Evolutionary conservation across 1,140 invertebrate genomes (phyloP).

Genomic region (Mycetomoellerius zeteki): DNA sequence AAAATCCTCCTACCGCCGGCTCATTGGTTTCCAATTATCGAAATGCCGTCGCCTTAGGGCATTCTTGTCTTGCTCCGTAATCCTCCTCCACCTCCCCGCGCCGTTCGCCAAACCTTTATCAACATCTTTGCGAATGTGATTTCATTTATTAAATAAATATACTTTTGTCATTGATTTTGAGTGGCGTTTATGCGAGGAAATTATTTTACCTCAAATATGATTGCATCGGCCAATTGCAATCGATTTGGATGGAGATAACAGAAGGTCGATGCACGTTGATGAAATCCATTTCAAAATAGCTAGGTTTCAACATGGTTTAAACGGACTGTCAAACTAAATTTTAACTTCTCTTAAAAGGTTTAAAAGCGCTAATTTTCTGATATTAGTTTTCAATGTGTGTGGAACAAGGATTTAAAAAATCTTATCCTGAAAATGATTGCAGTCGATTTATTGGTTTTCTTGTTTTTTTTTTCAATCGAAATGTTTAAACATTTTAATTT

Average conservation of each 20-base stretch:
- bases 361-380: not conserved
- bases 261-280: not conserved
- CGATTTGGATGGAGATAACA: slow-evolving; percentile 5
- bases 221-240: not conserved
- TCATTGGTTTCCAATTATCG: slow-evolving; percentile 82
- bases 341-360: not conserved
- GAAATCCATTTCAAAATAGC: slow-evolving; percentile 6
- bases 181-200: not conserved
- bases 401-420: not conserved
- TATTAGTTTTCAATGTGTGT: not conserved
- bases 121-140: slow-evolving; percentile 56
- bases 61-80: slow-evolving; percentile 66
- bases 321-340: not conserved
- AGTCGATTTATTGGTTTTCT: not conserved
- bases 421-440: not conserved
- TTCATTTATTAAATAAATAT: slow-evolving; percentile 70
- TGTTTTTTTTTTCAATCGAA: not conserved
- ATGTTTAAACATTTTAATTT: not conserved
- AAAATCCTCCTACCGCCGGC: slow-evolving; percentile 78
- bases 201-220: not conserved
- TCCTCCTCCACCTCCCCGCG: slow-evolving; percentile 19
- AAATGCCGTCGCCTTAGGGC: slow-evolving; percentile 78
- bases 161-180: slow-evolving; percentile 35
- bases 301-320: too few relatives aligned
- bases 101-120: not conserved